These are phyloP conservation scores for Heliconius hermathena DNA, from an alignment of 1,140 invertebrate species.

Conservation along the genomic window DNA sequence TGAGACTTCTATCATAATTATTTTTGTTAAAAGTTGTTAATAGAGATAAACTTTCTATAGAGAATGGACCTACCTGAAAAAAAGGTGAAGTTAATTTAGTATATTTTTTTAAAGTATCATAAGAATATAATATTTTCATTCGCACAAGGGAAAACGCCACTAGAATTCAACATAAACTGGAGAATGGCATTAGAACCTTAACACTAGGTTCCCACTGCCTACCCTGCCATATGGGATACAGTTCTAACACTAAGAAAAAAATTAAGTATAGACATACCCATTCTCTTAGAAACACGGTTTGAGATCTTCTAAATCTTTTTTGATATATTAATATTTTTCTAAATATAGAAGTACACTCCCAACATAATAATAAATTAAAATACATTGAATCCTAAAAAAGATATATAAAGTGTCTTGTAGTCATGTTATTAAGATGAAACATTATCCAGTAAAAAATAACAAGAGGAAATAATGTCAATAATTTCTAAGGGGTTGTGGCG, in stretches of 20 bases:
- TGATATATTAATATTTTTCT: slow-evolving; percentile 45
- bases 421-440: no score
- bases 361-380: slow-evolving; percentile 48
- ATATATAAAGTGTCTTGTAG: no score
- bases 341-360: slow-evolving; percentile 54
- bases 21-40: neutral
- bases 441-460: no score
- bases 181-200: neutral
- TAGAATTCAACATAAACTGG: neutral
- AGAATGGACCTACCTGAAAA: neutral
- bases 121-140: slow-evolving; percentile 8
- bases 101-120: no score
- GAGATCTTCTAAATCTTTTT: slow-evolving; percentile 46
- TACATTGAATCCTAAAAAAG: slow-evolving; percentile 41
- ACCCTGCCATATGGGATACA: neutral
- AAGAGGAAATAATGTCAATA: no score
- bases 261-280: slow-evolving; percentile 10
- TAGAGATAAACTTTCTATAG: neutral
- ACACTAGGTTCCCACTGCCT: neutral
- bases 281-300: slow-evolving; percentile 25
- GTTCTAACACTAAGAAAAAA: no score
- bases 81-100: no score
- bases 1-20: neutral
- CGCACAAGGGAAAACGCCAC: neutral
- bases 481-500: no score